Evolutionary conservation across 2,113 vertebrate genomes (phyloP).

Genomic region (Hymenochirus boettgeri): DNA sequence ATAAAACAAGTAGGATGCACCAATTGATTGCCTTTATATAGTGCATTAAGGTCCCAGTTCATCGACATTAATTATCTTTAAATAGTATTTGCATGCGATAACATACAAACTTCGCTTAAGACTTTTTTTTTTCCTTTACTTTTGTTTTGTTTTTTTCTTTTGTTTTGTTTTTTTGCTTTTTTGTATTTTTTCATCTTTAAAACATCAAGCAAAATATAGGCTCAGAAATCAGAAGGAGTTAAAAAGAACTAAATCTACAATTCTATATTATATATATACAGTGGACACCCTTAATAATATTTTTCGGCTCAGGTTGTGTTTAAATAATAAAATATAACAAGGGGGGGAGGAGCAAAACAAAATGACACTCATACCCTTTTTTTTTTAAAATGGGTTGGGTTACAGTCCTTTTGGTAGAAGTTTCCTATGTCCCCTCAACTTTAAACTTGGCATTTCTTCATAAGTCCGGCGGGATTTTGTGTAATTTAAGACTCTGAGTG

Average conservation of each 20-base stretch:
- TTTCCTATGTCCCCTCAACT: background rate
- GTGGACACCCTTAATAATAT: conserved; percentile 66
- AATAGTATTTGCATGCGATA: conserved; percentile 88
- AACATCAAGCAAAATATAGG: conserved; percentile 75
- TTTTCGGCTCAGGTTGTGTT: conserved; percentile 67
- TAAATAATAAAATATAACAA: conserved; percentile 47
- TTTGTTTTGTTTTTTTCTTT: too few species aligned
- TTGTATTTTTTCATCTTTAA: conserved; percentile 46
- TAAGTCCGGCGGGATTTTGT: conserved; percentile 6
- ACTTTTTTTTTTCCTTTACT: conserved; percentile 59
- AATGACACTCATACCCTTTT: conserved; percentile 51
- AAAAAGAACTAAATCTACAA: conserved; percentile 58
- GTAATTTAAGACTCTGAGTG: conserved; percentile 28
- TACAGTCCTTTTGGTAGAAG: conserved; percentile 9
- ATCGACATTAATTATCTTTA: conserved; percentile 66
- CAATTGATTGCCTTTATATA: conserved; percentile 69
- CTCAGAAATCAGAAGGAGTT: conserved; percentile 52
- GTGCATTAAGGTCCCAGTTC: conserved; percentile 76
- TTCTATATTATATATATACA: conserved; percentile 73
- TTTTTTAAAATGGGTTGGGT: conserved; percentile 1
- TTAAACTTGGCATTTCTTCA: background rate
- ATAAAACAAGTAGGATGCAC: conserved; percentile 68
- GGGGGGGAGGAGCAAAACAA: conserved; percentile 8
- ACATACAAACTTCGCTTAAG: conserved; percentile 90
- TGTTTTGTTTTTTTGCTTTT: too few species aligned